Evolutionary conservation across 2,797 vertebrate species (phyloP).

Genomic region (Schizopygopsis pylzovi): DNA sequence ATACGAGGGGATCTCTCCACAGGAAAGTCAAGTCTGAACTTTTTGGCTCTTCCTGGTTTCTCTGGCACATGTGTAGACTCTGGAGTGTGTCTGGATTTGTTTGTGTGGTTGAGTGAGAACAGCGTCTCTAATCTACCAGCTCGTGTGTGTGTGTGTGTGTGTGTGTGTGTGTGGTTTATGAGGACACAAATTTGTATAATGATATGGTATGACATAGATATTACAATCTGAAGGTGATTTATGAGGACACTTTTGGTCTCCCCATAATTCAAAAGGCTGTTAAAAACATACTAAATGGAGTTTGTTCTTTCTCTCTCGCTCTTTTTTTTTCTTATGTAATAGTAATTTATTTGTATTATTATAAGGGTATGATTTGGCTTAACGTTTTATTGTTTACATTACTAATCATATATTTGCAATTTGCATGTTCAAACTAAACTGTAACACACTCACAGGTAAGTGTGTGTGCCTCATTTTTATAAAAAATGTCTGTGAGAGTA

Average conservation of each 20-base stretch:
- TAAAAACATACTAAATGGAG: no score
- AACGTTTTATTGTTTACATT: background rate
- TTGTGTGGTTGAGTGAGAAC: conserved; percentile 13
- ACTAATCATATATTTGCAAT: background rate
- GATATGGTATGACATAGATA: no score
- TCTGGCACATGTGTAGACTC: background rate
- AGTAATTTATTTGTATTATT: background rate
- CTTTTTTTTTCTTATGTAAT: no score
- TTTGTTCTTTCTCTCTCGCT: no score
- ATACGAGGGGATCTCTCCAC: conserved; percentile 8
- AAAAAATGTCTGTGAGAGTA: background rate
- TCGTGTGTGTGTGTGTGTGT: background rate
- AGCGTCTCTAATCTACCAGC: background rate
- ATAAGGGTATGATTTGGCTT: background rate
- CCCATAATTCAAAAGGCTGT: no score
- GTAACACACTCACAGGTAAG: background rate
- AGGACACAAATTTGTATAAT: no score
- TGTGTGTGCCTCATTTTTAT: background rate
- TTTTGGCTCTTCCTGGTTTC: conserved; percentile 41
- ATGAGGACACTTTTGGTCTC: no score
- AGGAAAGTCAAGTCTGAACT: conserved; percentile 31
- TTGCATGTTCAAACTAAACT: background rate
- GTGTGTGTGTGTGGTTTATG: background rate
- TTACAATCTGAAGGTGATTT: no score
- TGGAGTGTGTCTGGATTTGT: conserved; percentile 3